Conservation (phyloP, 2,888 invertebrate genomes). For the Beris morrisii region DNA sequence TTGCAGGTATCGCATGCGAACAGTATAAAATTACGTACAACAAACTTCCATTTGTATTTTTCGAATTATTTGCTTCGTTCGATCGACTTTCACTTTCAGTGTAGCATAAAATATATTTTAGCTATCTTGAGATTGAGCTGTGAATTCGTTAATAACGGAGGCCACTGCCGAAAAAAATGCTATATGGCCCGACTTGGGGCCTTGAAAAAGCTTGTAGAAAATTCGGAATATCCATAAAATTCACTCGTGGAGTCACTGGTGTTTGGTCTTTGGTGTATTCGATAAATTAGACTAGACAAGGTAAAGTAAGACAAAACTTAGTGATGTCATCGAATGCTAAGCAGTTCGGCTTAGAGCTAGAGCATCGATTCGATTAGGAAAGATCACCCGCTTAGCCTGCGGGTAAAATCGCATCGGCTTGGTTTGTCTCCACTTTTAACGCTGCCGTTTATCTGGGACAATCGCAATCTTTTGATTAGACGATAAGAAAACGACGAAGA, state of each 20-base stretch:
- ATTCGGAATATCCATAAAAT: slow-evolving; percentile 7
- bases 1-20: not conserved
- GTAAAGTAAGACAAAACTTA: no score
- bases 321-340: no score
- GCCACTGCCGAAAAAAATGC: slow-evolving; percentile 9
- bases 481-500: no score
- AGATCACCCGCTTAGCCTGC: no score
- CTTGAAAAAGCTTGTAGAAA: slow-evolving; percentile 21
- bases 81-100: slow-evolving; percentile 26
- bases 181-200: slow-evolving; percentile 14
- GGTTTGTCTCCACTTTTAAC: no score
- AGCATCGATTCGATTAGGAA: no score
- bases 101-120: slow-evolving; percentile 2
- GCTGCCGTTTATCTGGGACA: no score
- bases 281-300: no score
- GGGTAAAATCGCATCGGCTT: no score
- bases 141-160: not conserved
- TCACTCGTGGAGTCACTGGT: slow-evolving; percentile 1
- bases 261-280: no score
- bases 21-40: not conserved
- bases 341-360: no score
- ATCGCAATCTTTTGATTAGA: no score
- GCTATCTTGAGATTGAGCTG: not conserved
- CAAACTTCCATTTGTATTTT: not conserved
- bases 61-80: not conserved